Conservation (phyloP, 2,888 invertebrate species). For the Elmis aenea region DNA sequence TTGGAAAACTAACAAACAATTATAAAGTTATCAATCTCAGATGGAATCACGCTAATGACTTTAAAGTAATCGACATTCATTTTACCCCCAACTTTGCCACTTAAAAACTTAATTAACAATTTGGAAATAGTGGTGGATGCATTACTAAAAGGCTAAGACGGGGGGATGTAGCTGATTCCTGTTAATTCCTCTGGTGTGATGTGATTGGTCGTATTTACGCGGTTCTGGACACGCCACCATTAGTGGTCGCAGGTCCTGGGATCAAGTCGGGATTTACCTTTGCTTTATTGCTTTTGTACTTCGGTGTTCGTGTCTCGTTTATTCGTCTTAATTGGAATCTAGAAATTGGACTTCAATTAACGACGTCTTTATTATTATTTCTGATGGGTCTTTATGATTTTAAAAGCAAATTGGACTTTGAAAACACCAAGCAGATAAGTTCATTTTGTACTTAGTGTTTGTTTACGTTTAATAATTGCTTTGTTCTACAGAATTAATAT, state of each 20-base stretch:
- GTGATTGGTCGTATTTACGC: constrained; percentile 28
- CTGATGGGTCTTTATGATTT: too few species aligned
- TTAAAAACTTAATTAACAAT: constrained; percentile 21
- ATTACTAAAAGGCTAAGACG: constrained; percentile 16
- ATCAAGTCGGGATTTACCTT: constrained; percentile 33
- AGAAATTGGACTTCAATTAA: constrained; percentile 11
- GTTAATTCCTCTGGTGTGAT: constrained; percentile 26
- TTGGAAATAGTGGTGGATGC: constrained; percentile 11
- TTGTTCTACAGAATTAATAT: too few species aligned
- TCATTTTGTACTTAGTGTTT: too few species aligned
- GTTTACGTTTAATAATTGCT: too few species aligned
- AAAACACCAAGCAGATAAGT: too few species aligned
- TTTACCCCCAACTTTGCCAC: constrained; percentile 18
- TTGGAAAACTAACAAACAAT: constrained; percentile 21
- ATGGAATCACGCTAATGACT: constrained; percentile 21
- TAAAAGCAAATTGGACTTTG: too few species aligned
- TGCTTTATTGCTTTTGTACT: constrained; percentile 31
- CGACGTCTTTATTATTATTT: too few species aligned
- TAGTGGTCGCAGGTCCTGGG: constrained; percentile 31
- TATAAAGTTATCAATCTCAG: constrained; percentile 23
- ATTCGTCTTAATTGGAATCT: constrained; percentile 23
- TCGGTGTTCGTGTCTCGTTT: constrained; percentile 22
- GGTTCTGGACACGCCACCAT: constrained; percentile 32
- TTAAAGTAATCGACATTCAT: constrained; percentile 21
- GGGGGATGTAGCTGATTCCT: constrained; percentile 21